Percentiles rank a stretch among this genome's conserved stretches.
Evolutionary conservation across 2,888 invertebrate species (phyloP).

Genomic region (Metopia argyrocephala): DNA sequence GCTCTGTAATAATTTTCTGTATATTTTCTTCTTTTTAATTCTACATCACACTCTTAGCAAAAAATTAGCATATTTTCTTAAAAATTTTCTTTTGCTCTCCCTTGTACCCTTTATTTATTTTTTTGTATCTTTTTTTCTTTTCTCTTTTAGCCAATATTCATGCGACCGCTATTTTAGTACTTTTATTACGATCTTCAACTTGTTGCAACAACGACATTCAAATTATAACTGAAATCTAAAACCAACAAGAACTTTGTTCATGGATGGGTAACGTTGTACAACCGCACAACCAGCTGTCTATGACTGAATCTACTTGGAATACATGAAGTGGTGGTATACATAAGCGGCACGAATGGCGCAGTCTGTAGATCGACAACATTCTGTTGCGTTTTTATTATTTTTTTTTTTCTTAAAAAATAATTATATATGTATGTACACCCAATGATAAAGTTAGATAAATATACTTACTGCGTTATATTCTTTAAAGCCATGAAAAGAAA

Average conservation of each 20-base stretch:
- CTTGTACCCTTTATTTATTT: slow-evolving; percentile 15
- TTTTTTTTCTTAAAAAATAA: too few species aligned
- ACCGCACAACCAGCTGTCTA: background rate
- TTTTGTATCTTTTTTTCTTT: background rate
- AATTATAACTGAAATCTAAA: slow-evolving; percentile 50
- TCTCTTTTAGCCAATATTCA: background rate
- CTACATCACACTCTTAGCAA: slow-evolving; percentile 4
- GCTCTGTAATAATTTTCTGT: slow-evolving; percentile 14
- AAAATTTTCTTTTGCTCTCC: background rate
- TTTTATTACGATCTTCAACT: slow-evolving; percentile 51
- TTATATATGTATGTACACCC: too few species aligned
- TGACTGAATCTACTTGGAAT: background rate
- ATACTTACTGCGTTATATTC: background rate
- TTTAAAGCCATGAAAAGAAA: background rate
- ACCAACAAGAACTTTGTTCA: slow-evolving; percentile 48
- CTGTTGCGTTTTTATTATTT: background rate
- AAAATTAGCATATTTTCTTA: slow-evolving; percentile 8
- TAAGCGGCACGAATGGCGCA: slow-evolving; percentile 2
- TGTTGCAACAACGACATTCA: slow-evolving; percentile 62
- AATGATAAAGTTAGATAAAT: too few species aligned
- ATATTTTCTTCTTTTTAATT: background rate
- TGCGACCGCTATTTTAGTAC: background rate
- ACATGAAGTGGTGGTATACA: background rate
- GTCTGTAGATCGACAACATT: slow-evolving; percentile 20
- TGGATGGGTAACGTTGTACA: slow-evolving; percentile 14